Base-by-base conservation (phyloP, 2,888 invertebrate species). In the Clanis bilineata region DNA sequence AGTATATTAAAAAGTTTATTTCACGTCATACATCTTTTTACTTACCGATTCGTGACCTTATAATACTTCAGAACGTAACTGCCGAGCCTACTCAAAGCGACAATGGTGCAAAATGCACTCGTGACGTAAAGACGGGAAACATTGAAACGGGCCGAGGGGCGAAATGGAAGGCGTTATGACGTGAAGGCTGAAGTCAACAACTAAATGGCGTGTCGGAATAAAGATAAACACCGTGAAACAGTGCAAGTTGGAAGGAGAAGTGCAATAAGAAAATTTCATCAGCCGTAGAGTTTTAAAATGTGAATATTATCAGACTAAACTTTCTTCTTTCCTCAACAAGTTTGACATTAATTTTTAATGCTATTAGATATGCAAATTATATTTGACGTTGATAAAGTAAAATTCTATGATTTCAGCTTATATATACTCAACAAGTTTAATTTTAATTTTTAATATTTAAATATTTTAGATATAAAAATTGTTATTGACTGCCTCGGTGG, bases 41-140 rank as follows among this genome's bases (percentile, higher is more conserved):
- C 22, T 38, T 57, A 45, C 22, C 45, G 36, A 57, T 45, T 38
- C 15, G 45, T 36, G 36, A 47, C 45, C 36, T 23, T 38, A 51
- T 18, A 39, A 51, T 25, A 5, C 18, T 51, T 39, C 10, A 58
- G 39, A 39, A 28, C 6, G 18, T 23, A 39, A 51, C 18, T 47
- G 15, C 44, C 47, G 18, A 38, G 38, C 47, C 23, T 39, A 39
- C 38, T 39, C 55, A 56, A 58, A 38, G 45, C 58, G 39, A 58
- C 58, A 58, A 58, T 58, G 51, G 23, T 59, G 41, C 57, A 63
- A 63, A 68, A 69, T 72, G 69, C 65, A 70, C 74, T 73, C 63
- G 64, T 65, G 62, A 65, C 65, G 65, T 64, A 63, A 67, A 68
- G 72, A 64, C 69, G 66, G 66, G 64, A 70, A 70, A 62, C 57